Evolutionary conservation across 2,113 vertebrate species (phyloP), one percentile per base, ranked within the genome.

Genomic region (Pteropus alecto): DNA sequence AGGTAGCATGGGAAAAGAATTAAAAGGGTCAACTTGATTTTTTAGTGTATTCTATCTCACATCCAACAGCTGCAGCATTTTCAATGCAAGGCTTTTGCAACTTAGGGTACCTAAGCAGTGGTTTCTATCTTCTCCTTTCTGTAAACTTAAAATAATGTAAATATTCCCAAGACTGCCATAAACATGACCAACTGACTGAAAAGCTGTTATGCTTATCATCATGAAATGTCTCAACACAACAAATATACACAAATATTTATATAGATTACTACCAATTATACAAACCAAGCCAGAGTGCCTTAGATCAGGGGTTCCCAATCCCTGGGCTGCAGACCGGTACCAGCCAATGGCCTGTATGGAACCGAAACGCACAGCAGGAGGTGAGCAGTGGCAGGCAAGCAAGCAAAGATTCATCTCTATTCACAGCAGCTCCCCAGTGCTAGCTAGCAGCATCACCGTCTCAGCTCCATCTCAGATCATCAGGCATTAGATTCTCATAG

Each of bases 231-330:
- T 68, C 68, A 79, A 92, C 67, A 76, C 21, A 91, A 95, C 74
- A 95, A 88, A 92, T 86, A 41, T 71, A 94, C 9, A 81, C 41
- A 95, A 92, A 84, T 84, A 94, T 95, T 89, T 89, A 86, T 21
- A 70, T 15, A 92, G 71, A 79, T 86, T 91, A 91, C 38, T 70
- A 87, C 60, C 68, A 93, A 56, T 94, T 94, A 60, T 22, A 93
- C n/a, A 93, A 76, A 86, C 41, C 54, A 87, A 82, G 33, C 63
- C 54, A 83, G 15, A 81, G 54, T 58, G 38, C 71, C 48, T 48
- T 48, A 48, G 48, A 48, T 48, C 48, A 51, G 51, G 51, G 51
- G 15, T 16, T 51, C 51, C 51, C 51, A 51, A 51, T 51, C 15
- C 51, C 51, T 15, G 16, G 51, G 51, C 51, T 51, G 15, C 7